Base-by-base conservation (phyloP, 2,888 invertebrate species). In the Andrena trimmerana region DNA sequence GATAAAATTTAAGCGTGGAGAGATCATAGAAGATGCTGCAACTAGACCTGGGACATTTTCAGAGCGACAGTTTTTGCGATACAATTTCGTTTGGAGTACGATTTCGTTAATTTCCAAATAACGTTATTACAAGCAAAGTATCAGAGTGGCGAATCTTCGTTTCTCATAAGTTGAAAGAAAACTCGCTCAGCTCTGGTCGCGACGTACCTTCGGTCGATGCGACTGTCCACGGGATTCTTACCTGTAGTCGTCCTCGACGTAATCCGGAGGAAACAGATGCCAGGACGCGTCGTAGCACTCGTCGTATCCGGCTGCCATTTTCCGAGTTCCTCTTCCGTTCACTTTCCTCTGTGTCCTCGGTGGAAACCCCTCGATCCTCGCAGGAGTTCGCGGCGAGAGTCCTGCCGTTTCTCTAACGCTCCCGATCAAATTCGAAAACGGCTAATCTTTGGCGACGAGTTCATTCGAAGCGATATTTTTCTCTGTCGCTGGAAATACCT, bases 241-340 rank as follows among this genome's bases (percentile, higher is more conserved):
- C 95, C 96, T 95, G 93, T 96, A 97, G 91, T 97, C 97, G 69
- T 97, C 97, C 62, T 97, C 97, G 94, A 96, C 95, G 92, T 97
- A 97, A 93, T 97, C 97, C 90, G 96, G 96, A 10, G 97, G 96
- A 87, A 96, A 96, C 87, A 96, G 95, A 79, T 96, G 95, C 96
- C 97, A 97, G 90, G 95, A 95, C 89, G 95, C 95, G 90, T 97
- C 97, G 91, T 95, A 96, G 90, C 96, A 96, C 77, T 95, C 95
- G 82, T 95, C 95, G 89, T 96, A 96, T 81, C 95, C 95, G 79
- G 94, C 94, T 81, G 95, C 95, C 89, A 95, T 95, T 94, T 95
- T 94, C 83, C 75, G 76, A 42, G 31, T 29, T 27, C 63, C 60
- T 69, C 73, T 66, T 70, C 42, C n/a, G 59, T n/a, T 10, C n/a